phyloP scores from a whole-genome alignment of 2,888 invertebrate genomes.

The Pristionchus mayeri region DNA sequence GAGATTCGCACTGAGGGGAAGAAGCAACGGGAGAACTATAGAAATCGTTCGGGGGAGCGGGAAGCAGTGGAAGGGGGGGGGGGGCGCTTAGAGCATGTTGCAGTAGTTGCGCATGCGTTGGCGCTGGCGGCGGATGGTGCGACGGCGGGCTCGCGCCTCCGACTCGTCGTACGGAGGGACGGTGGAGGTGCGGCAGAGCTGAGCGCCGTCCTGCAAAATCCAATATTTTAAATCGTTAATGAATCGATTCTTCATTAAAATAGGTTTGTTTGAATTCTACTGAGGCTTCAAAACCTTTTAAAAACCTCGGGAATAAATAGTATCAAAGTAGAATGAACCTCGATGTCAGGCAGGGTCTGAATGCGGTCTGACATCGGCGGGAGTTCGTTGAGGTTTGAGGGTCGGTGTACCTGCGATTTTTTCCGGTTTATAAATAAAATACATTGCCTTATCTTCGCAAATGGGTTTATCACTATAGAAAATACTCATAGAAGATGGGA shows the following conservation, averaged over 20 bases:
- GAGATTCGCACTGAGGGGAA: neutral
- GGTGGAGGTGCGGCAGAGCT: conserved; percentile 42
- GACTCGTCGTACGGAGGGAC: conserved; percentile 46
- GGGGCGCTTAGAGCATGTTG: conserved; percentile 49
- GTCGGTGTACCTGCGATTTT: conserved; percentile 22
- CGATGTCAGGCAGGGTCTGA: conserved; percentile 48
- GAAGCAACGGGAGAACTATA: neutral
- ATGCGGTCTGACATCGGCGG: conserved; percentile 49
- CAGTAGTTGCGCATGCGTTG: conserved; percentile 52
- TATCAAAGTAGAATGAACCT: conserved; percentile 31
- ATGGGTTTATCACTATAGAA: too few relatives aligned
- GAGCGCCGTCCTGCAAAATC: conserved; percentile 42
- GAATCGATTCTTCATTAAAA: too few relatives aligned
- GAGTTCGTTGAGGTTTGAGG: conserved; percentile 37
- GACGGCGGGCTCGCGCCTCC: conserved; percentile 43
- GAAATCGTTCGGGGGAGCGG: conserved; percentile 40
- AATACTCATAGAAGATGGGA: neutral
- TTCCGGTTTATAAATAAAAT: neutral
- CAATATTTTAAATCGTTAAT: too few relatives aligned
- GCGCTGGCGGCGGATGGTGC: conserved; percentile 47
- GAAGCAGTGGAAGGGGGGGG: conserved; percentile 14
- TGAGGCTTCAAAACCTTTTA: neutral
- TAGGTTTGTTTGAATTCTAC: too few relatives aligned
- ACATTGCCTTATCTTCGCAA: too few relatives aligned
- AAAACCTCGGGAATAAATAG: neutral